Evolutionary conservation across 2,113 vertebrate genomes (phyloP).

Genomic region (Xenopus borealis): DNA sequence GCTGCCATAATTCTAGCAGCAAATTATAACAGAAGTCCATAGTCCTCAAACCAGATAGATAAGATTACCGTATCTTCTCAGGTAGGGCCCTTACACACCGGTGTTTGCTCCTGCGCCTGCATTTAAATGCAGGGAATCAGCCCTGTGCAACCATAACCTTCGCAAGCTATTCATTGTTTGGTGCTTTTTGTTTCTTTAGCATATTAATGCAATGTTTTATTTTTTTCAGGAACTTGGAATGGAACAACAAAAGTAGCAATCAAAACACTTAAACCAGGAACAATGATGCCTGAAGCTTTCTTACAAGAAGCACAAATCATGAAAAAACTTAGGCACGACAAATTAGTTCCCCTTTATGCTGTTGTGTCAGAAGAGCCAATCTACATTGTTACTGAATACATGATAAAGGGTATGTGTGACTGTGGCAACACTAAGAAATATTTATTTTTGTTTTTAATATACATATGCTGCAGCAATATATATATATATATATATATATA

Average conservation of each 20-base stretch:
- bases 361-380: constrained; percentile 95
- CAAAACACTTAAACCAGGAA: constrained; percentile 91
- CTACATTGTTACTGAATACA: constrained; percentile 94
- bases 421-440: too few species aligned
- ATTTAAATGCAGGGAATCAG: too few species aligned
- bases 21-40: too few species aligned
- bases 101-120: too few species aligned
- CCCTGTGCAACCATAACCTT: too few species aligned
- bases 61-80: too few species aligned
- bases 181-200: neutral
- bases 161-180: neutral
- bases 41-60: too few species aligned
- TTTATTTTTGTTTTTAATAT: too few species aligned
- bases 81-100: too few species aligned
- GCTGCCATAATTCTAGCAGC: too few species aligned
- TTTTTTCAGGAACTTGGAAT: constrained; percentile 85
- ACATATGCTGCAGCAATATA: too few species aligned
- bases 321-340: constrained; percentile 92
- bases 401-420: constrained; percentile 80
- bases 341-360: constrained; percentile 88
- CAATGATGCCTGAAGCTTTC: constrained; percentile 96
- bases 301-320: constrained; percentile 95
- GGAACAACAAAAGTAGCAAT: constrained; percentile 95
- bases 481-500: too few species aligned
- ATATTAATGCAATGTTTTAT: neutral